Base-by-base conservation (phyloP, 2,888 invertebrate species). In the Autographa pulchrina region DNA sequence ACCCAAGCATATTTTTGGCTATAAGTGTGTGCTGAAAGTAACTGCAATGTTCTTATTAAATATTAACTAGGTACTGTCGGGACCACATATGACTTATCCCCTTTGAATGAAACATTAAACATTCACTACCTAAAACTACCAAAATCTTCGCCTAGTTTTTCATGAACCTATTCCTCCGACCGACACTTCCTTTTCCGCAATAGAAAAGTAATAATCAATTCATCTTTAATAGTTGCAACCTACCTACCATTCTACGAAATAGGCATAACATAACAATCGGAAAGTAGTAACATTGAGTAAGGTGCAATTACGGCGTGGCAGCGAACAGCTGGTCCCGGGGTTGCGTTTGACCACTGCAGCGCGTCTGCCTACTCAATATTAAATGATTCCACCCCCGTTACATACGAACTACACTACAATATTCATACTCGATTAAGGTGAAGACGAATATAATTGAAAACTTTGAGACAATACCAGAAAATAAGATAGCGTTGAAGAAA, bases 361-460 rank as follows among this genome's bases (percentile, higher is more conserved):
- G 60, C 32, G 16, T 16, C 31, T 16, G 14, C 31, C 59, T 54
- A 5, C 9, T 31, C 58, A 59, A 56, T 78, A 66, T 63, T 74
- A 63, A 67, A 66, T 61, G 59, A 62, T n/a, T 14, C 52, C 68
- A 66, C 77, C 66, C 72, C 20, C 58, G 20, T 61, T 70, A 75
- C 76, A 41, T 52, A 16, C 8, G 11, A 18, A 6, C 38, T 16
- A 11, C 59, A 13, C 64, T 67, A 64, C 60, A 76, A 65, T 72
- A 76, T 76, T 41, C 20, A 80, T 76, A 41, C 25, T 43, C 13
- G 5, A 31, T 80, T 78, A 78, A 78, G 77, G 81, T 59, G 63
- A 80, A 68, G 70, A n/a, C 13, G 6, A 8, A 48, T 6, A 16
- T 48, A 6, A 11, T 13, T 11, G 13, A 25, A 20, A 2, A 2